Base-by-base conservation (phyloP, 92 coral and sea anemone genomes). In the Paragorgia papillata region DNA sequence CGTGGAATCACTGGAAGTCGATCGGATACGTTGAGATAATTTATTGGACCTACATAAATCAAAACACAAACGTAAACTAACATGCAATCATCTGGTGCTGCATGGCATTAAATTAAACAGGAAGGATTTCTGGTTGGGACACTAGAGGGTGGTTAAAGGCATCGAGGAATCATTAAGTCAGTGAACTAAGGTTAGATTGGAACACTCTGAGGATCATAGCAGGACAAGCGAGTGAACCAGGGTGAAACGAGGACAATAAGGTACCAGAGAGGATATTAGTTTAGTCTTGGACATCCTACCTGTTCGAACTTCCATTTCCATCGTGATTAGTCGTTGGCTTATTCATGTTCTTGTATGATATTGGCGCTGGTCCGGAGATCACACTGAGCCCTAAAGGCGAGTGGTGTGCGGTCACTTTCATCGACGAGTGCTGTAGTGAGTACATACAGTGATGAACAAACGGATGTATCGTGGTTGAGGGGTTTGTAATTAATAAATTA, bases 291-390 rank as follows among this genome's bases (percentile, higher is more conserved):
- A 28, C 51, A 15, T 57, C 77, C 10, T 32, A 70, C 77, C 77
- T 70, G 55, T 30, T 57, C 24, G 34, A 9, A 43, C 28, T 67
- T 41, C 74, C 74, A n/a, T 70, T 29, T 0, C 62, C 77, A 28
- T 62, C 39, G 34, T 30, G 62, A 22, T 7, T 56, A 7, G 9
- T 12, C 2, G 62, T 3, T 2, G 62, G 26, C 46, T 21, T 50
- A n/a, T 22, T 20, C 18, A 70, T 13, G 39, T 40, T 53, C 46
- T 70, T 70, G 37, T 91, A 83, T 44, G 76, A 79, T 22, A 94
- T 89, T 9, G 98, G 98, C 10, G 98, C 98, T 7, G 97, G 98
- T n/a, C 98, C 98, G 9, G 98, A 88, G 39, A 94, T 94, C 40
- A 94, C 98, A 51, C 95, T 91, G 46, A 94, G 82, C 44, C 86